Conservation (phyloP, 2,888 invertebrate genomes). For the Lasioglossum malachurum region DNA sequence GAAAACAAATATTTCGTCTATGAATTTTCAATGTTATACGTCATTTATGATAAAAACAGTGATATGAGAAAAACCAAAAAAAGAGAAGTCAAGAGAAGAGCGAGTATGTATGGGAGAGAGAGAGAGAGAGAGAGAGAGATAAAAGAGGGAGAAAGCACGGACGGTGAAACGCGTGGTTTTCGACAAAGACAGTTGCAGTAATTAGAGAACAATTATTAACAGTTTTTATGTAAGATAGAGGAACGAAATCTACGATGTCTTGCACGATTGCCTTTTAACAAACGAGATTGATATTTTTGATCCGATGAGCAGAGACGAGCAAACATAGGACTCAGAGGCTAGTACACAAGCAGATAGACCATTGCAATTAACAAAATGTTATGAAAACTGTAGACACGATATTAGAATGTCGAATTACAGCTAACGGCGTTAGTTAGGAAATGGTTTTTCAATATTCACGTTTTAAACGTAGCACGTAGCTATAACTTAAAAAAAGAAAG, state of each 20-base stretch:
- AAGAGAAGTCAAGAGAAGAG: neutral
- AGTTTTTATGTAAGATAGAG: constrained; percentile 65
- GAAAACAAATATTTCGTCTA: constrained; percentile 79
- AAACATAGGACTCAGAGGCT: neutral
- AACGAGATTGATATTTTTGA: constrained; percentile 75
- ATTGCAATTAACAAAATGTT: constrained; percentile 10
- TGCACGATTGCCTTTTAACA: constrained; percentile 69
- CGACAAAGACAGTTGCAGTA: constrained; percentile 31
- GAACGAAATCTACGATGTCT: constrained; percentile 45
- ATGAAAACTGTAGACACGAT: constrained; percentile 6
- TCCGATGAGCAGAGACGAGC: neutral
- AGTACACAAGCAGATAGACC: constrained; percentile 14
- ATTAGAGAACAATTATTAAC: constrained; percentile 55
- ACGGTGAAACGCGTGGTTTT: constrained; percentile 24
- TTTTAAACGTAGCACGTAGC: constrained; percentile 17
- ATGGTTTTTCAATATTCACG: neutral
- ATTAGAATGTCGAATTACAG: constrained; percentile 14
- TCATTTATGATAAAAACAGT: constrained; percentile 55
- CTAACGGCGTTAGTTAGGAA: constrained; percentile 18
- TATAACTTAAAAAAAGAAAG: neutral
- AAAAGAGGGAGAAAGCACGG: neutral
- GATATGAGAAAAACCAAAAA: constrained; percentile 45
- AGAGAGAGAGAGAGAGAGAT: neutral
- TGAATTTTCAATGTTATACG: constrained; percentile 79
- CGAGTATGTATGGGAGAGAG: constrained; percentile 1